Evolutionary conservation across 2,113 vertebrate genomes (phyloP).

Genomic region (Crypturellus undulatus): DNA sequence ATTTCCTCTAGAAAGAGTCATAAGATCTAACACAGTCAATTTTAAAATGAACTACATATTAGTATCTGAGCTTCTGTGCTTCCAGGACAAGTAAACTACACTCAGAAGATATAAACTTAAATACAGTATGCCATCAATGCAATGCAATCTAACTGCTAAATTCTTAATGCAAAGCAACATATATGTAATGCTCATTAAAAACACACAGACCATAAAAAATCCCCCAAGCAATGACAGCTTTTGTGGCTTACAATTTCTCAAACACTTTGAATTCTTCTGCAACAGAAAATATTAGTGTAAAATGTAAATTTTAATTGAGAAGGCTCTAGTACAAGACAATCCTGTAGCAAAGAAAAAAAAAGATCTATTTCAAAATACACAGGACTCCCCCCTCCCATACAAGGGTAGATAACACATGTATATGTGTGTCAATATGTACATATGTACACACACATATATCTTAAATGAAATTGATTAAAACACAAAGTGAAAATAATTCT

Average conservation of each 20-base stretch:
- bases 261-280: background rate
- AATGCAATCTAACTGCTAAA: background rate
- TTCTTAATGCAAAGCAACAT: background rate
- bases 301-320: background rate
- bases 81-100: background rate
- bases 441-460: background rate
- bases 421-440: no score
- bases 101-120: background rate
- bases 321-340: background rate
- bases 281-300: background rate
- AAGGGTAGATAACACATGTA: background rate
- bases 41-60: background rate
- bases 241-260: background rate
- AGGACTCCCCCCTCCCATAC: background rate
- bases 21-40: background rate
- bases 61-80: background rate
- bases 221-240: background rate
- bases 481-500: background rate
- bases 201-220: background rate
- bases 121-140: background rate
- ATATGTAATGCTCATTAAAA: background rate
- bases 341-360: background rate
- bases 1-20: background rate
- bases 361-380: background rate
- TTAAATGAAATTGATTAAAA: background rate